Conservation (phyloP, 2,888 invertebrate genomes). For the Rhingia rostrata region DNA sequence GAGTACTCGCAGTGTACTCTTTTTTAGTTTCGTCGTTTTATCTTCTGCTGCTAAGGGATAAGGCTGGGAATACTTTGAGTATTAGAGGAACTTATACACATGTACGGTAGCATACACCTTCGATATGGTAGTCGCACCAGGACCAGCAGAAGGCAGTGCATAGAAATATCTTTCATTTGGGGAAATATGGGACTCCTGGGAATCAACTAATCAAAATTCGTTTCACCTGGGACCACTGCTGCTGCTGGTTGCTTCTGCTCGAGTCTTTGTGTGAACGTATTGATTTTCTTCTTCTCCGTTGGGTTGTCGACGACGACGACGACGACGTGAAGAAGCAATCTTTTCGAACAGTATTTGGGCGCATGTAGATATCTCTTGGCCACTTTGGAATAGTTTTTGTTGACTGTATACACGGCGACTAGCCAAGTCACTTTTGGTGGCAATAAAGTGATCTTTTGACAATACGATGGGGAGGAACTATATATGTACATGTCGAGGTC, state of each 20-base stretch:
- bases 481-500: background rate
- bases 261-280: conserved; percentile 76
- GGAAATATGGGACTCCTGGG: conserved; percentile 83
- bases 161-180: conserved; percentile 75
- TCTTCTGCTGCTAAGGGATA: conserved; percentile 27
- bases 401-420: conserved; percentile 17
- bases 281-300: conserved; percentile 76
- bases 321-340: conserved; percentile 58
- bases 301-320: conserved; percentile 18
- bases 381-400: conserved; percentile 53
- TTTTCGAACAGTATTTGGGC: conserved; percentile 38
- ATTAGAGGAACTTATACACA: conserved; percentile 42
- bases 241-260: conserved; percentile 48
- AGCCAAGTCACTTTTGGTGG: conserved; percentile 11
- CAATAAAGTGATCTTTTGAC: conserved; percentile 47
- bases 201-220: conserved; percentile 83
- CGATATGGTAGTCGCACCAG: conserved; percentile 63
- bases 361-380: conserved; percentile 35
- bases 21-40: conserved; percentile 22
- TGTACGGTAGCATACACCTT: conserved; percentile 41
- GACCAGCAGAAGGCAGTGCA: conserved; percentile 69
- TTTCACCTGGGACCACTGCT: conserved; percentile 80
- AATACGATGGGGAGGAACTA: conserved; percentile 11
- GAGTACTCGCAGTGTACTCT: conserved; percentile 44
- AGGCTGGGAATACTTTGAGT: conserved; percentile 44